Conservation (phyloP, 2,888 invertebrate genomes). For the Nemoura dubitans region DNA sequence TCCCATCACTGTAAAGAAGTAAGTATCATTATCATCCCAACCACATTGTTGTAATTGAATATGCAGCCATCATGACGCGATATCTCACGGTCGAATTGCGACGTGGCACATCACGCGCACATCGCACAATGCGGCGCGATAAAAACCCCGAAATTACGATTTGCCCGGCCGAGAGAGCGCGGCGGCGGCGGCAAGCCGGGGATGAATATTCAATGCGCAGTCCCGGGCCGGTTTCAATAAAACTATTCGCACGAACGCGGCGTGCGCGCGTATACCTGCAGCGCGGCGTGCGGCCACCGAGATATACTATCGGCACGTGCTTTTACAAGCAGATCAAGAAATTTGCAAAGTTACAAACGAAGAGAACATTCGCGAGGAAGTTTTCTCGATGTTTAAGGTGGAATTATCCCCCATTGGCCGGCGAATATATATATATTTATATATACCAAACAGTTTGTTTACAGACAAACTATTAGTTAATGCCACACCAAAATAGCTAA, state of each 20-base stretch:
- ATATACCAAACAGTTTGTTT: too few relatives aligned
- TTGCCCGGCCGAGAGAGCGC: background rate
- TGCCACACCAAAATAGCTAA: too few relatives aligned
- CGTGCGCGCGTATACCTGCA: background rate
- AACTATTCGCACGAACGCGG: background rate
- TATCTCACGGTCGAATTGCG: too few relatives aligned
- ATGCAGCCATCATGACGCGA: too few relatives aligned
- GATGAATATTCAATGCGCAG: background rate
- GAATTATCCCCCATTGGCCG: too few relatives aligned
- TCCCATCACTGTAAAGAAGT: too few relatives aligned
- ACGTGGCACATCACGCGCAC: too few relatives aligned
- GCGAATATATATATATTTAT: too few relatives aligned
- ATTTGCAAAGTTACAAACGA: background rate
- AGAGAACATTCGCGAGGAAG: background rate
- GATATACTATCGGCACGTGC: constrained; percentile 2
- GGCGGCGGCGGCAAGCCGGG: background rate
- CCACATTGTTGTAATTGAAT: background rate
- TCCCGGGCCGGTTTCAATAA: background rate
- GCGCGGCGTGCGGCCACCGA: background rate
- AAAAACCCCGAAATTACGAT: background rate
- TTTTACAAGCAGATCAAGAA: background rate
- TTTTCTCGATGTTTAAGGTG: too few relatives aligned
- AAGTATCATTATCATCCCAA: too few relatives aligned
- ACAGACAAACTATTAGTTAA: too few relatives aligned
- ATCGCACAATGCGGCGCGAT: background rate